Conservation (phyloP, 2,888 invertebrate genomes). For the Bellardia bayeri region DNA sequence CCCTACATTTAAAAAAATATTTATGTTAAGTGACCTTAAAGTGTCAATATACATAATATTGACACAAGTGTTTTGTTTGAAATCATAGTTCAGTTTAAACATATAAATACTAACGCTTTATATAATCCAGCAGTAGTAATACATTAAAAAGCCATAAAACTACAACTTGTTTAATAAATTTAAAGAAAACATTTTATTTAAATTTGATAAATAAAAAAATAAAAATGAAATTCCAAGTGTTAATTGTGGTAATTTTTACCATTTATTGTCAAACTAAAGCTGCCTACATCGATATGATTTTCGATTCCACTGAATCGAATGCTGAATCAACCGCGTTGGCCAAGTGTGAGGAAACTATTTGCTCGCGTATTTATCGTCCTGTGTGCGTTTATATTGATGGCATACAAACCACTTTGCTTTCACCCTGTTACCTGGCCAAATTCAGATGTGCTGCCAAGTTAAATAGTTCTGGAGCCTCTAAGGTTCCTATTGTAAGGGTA, state of each 20-base stretch:
- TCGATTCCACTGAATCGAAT: background rate
- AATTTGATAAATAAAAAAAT: background rate
- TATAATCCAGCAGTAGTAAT: background rate
- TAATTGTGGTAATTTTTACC: background rate
- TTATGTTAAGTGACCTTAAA: background rate
- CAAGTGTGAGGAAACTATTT: slow-evolving; percentile 44
- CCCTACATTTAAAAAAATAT: background rate
- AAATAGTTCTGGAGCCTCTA: background rate
- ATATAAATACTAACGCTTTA: slow-evolving; percentile 33
- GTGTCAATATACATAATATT: slow-evolving; percentile 8
- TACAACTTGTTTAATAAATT: background rate
- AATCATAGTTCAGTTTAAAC: background rate
- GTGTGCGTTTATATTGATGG: slow-evolving; percentile 67
- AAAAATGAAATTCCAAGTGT: background rate
- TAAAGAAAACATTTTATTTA: background rate
- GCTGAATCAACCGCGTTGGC: background rate
- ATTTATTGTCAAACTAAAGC: background rate
- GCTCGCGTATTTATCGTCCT: slow-evolving; percentile 62
- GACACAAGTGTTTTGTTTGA: slow-evolving; percentile 44
- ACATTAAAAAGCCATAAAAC: background rate
- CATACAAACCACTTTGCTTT: slow-evolving; percentile 43
- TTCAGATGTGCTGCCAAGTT: slow-evolving; percentile 35
- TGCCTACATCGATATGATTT: background rate
- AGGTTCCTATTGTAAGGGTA: slow-evolving; percentile 15
- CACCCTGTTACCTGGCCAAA: slow-evolving; percentile 62